Evolutionary conservation across 2,113 vertebrate genomes (phyloP).

Genomic region (Lethenteron reissneri): DNA sequence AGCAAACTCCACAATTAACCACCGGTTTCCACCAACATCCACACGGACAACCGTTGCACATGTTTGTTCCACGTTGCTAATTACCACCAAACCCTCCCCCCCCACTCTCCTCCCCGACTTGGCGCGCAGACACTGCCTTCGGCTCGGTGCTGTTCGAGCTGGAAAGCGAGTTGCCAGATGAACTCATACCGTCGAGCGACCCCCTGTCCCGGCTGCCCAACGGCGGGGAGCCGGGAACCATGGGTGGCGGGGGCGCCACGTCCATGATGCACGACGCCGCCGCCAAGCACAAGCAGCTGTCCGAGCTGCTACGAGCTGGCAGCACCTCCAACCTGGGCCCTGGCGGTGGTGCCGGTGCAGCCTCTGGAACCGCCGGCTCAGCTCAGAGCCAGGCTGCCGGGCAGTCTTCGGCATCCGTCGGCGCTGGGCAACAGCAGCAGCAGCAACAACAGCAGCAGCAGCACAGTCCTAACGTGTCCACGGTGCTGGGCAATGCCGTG

Average conservation of each 20-base stretch:
- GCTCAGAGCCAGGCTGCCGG: conserved; percentile 25
- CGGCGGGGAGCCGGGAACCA: conserved; percentile 37
- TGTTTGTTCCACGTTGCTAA: no score
- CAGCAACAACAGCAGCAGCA: conserved; percentile 20
- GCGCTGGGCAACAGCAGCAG: neutral
- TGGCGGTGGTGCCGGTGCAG: conserved; percentile 33
- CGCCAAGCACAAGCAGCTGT: conserved; percentile 90
- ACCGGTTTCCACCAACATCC: no score
- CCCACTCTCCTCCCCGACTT: neutral
- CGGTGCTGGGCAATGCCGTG: conserved; percentile 34
- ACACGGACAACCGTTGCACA: no score
- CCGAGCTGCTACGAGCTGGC: conserved; percentile 61
- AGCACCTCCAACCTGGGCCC: conserved; percentile 40
- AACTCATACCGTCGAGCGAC: conserved; percentile 79
- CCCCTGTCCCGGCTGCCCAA: conserved; percentile 46
- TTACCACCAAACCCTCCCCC: no score
- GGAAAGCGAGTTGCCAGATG: conserved; percentile 90
- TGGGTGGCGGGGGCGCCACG: conserved; percentile 47
- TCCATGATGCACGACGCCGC: conserved; percentile 68
- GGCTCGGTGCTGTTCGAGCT: conserved; percentile 76
- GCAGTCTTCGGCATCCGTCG: neutral
- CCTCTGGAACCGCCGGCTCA: conserved; percentile 17
- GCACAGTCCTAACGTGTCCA: conserved; percentile 25
- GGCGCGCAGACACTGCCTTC: conserved; percentile 21
- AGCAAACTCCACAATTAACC: no score